A percentile compares a stretch with the other conserved stretches of the same genome.
These are phyloP conservation scores for Festucalex cinctus DNA, from an alignment of 2,113 vertebrate species.

Conservation along the genomic window DNA sequence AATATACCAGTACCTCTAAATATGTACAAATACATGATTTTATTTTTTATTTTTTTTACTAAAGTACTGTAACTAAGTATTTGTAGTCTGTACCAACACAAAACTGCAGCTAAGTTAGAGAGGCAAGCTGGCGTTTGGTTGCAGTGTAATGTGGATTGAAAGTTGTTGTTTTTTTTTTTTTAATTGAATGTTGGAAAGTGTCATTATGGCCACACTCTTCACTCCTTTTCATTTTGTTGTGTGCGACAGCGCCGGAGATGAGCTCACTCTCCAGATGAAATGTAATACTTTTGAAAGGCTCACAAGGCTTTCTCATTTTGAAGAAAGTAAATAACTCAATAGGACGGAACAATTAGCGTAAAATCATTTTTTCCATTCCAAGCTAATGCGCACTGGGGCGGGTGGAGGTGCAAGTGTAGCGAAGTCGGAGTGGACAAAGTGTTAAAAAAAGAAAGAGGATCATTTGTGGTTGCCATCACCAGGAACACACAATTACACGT, in stretches of 20 bases:
- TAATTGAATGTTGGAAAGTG: not conserved
- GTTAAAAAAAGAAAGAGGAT: conserved; percentile 18
- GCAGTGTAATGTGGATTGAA: not conserved
- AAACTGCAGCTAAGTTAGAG: not conserved
- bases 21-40: too few species aligned
- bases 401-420: not conserved
- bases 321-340: conserved; percentile 33
- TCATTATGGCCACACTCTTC: not conserved
- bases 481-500: conserved; percentile 32
- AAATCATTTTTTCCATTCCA: conserved; percentile 57
- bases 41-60: too few species aligned
- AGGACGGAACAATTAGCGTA: conserved; percentile 40
- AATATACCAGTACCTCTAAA: too few species aligned
- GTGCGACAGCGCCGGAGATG: conserved; percentile 3
- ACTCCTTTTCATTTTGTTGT: conserved; percentile 5
- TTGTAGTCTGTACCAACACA: not conserved
- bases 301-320: conserved; percentile 21
- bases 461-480: conserved; percentile 44
- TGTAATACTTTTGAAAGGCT: conserved; percentile 29
- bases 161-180: not conserved
- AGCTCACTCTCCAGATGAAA: conserved; percentile 16
- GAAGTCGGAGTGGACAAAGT: conserved; percentile 22
- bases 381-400: conserved; percentile 15
- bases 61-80: not conserved
- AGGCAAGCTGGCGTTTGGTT: not conserved